Base-by-base conservation (phyloP, 2,113 vertebrate genomes). In the Riparia riparia region DNA sequence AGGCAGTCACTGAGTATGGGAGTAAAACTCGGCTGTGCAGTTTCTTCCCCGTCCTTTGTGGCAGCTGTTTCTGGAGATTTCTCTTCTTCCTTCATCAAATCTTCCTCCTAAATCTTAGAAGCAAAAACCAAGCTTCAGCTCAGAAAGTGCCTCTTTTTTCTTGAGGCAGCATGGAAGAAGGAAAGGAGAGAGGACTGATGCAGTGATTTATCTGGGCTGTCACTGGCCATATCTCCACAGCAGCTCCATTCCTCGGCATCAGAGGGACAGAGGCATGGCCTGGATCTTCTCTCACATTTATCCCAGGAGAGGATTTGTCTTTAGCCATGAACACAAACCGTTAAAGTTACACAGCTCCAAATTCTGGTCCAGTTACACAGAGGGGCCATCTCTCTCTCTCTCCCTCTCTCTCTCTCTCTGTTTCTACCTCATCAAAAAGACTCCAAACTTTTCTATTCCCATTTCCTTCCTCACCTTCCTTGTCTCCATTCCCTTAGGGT, bases 401-500 rank as follows among this genome's bases (percentile, higher is more conserved):
- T 37, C 37, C 85, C 22, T 65, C 58, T 34, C 17, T 42, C 34
- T 89, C 37, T 37, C 18, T 49, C 34, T 90, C 53, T 73, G 16
- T 60, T 64, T 93, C 63, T 57, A 8, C 57, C 61, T 57, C 56
- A 49, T 50, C 57, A 74, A 86, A 73, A 85, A 42, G 25, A 32
- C 89, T 69, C 37, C 5, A 29, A 87, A 58, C 12, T 22, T 71
- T 87, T 53, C 74, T 91, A 70, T 44, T 89, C 83, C 76, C 50
- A 92, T 76, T 95, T 97, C 80, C 95, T 93, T 54, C 80, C 90
- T 93, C 45, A 6, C 39, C 86, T 91, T 89, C 92, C 81, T 93
- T 91, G 90, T 93, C 95, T 96, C 85, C 66, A 32, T 96, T 94
- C 94, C 95, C 95, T 91, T 82, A 97, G 78, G 95, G 90, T 96